Conservation (phyloP, 2,113 vertebrate genomes). For the Epinephelus fuscoguttatus region DNA sequence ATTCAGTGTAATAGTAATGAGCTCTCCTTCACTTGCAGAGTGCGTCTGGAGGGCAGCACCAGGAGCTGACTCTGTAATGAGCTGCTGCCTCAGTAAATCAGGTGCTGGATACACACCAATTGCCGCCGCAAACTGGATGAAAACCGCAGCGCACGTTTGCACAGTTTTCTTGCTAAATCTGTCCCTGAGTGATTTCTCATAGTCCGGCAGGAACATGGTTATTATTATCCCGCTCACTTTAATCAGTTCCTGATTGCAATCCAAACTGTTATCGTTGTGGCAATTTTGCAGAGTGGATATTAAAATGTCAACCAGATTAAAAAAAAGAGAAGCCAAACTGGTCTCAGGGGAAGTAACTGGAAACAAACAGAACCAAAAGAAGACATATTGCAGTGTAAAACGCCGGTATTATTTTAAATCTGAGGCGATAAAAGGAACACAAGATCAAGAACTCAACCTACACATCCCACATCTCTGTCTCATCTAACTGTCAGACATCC, state of each 20-base stretch:
- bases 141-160: not conserved
- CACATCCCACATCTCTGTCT: slow-evolving; percentile 13
- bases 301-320: slow-evolving; percentile 47
- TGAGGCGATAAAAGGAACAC: not conserved
- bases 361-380: not conserved
- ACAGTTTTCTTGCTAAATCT: not conserved
- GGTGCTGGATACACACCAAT: not conserved
- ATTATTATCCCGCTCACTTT: slow-evolving; percentile 20
- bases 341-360: not conserved
- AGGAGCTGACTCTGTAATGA: not conserved
- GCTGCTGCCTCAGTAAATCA: slow-evolving; percentile 12
- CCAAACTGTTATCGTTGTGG: slow-evolving; percentile 43
- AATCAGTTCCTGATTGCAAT: slow-evolving; percentile 55
- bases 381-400: not conserved
- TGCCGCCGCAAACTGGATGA: not conserved
- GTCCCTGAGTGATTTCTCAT: slow-evolving; percentile 19
- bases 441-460: not conserved
- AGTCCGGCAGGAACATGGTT: slow-evolving; percentile 17
- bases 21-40: slow-evolving; percentile 11
- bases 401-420: not conserved
- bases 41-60: not conserved
- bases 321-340: slow-evolving; percentile 32
- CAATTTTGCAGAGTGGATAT: slow-evolving; percentile 42
- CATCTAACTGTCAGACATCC: slow-evolving; percentile 23
- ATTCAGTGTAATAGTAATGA: not conserved